Conservation (phyloP, 2,888 invertebrate genomes). For the Drosophila koepferae region DNA sequence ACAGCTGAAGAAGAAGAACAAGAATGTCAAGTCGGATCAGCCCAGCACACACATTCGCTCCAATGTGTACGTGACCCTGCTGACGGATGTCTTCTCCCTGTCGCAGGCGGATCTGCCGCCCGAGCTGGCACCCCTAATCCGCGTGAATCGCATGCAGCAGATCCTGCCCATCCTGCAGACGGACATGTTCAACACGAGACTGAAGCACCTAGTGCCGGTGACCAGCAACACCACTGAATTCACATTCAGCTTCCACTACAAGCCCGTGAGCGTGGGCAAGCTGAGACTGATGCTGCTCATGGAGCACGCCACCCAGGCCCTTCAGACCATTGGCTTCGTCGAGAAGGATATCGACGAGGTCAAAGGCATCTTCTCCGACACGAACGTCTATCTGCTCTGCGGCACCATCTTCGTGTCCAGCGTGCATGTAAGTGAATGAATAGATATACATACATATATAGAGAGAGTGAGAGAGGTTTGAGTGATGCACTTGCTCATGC, state of each 20-base stretch:
- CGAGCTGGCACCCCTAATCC: conserved; percentile 88
- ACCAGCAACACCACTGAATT: conserved; percentile 87
- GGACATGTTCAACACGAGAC: conserved; percentile 92
- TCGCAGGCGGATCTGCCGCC: conserved; percentile 89
- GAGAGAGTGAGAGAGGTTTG: background rate
- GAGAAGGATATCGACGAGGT: conserved; percentile 98
- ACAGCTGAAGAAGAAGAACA: background rate
- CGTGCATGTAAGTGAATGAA: conserved; percentile 92
- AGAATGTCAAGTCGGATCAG: conserved; percentile 53
- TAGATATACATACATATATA: background rate
- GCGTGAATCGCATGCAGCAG: conserved; percentile 87
- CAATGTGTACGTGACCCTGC: conserved; percentile 90
- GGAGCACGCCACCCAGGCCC: conserved; percentile 89
- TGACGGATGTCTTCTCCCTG: conserved; percentile 90
- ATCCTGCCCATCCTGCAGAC: conserved; percentile 94
- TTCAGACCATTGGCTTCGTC: conserved; percentile 89
- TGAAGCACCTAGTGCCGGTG: conserved; percentile 90
- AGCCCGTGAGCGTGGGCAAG: conserved; percentile 92
- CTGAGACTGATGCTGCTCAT: conserved; percentile 92
- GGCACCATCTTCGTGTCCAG: conserved; percentile 96
- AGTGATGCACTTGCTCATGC: background rate
- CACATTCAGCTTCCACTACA: conserved; percentile 89
- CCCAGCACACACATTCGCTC: conserved; percentile 92
- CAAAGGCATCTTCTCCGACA: conserved; percentile 98
- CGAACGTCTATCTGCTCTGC: conserved; percentile 95